Conservation (phyloP, 2,113 vertebrate species). For the Entelurus aequoreus region DNA sequence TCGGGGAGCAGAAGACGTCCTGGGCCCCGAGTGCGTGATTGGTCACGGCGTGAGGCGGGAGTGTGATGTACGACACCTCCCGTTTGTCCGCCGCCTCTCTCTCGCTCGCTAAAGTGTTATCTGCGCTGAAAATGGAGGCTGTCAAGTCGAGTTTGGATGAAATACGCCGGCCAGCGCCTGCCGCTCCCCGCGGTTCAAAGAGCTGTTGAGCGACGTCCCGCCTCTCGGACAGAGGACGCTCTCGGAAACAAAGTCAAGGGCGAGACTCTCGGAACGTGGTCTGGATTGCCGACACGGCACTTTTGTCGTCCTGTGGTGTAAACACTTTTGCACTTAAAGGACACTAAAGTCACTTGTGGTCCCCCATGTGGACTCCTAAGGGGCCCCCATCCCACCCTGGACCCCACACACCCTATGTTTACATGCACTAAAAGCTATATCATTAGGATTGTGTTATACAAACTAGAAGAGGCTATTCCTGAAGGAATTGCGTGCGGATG, state of each 20-base stretch:
- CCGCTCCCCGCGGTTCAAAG: conserved; percentile 62
- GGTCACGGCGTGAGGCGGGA: no score
- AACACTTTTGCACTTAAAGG: no score
- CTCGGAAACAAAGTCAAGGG: conserved; percentile 68
- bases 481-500: no score
- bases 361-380: no score
- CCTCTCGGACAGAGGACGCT: conserved; percentile 48
- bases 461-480: no score
- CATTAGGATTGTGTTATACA: no score
- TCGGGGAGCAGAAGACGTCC: conserved; percentile 46
- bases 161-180: conserved; percentile 50
- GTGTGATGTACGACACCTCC: conserved; percentile 23
- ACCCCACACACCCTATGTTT: no score
- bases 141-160: conserved; percentile 61
- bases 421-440: no score
- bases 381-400: no score
- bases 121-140: conserved; percentile 61
- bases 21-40: conserved; percentile 36
- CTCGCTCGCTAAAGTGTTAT: conserved; percentile 56
- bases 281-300: not conserved
- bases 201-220: conserved; percentile 53
- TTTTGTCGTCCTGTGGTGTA: no score
- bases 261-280: conserved; percentile 8
- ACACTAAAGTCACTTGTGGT: no score
- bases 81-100: conserved; percentile 39